Evolutionary conservation across 2,113 vertebrate genomes (phyloP).

Genomic region (Lontra canadensis): DNA sequence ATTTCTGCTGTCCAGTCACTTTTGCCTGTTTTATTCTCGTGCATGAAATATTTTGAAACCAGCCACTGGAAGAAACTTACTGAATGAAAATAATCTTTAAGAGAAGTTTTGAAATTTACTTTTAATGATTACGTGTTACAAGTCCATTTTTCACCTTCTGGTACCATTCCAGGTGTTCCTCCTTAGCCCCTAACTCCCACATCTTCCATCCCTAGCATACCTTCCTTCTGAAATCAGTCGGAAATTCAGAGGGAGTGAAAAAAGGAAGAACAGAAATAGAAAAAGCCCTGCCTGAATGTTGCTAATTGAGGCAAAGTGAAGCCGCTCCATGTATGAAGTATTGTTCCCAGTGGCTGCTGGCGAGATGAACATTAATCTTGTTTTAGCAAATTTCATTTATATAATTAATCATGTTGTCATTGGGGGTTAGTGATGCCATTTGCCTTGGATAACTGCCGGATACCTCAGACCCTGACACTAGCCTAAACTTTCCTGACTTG

Average conservation of each 20-base stretch:
- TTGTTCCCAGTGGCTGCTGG: background rate
- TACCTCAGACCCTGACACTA: background rate
- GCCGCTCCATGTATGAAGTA: background rate
- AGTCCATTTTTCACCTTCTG: background rate
- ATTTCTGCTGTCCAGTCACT: background rate
- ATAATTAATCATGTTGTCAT: conserved; percentile 50
- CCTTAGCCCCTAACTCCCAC: background rate
- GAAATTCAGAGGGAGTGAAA: background rate
- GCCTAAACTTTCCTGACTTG: background rate
- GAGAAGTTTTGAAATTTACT: background rate
- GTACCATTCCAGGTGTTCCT: background rate
- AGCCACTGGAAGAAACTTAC: background rate
- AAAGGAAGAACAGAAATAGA: background rate
- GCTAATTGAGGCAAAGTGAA: background rate
- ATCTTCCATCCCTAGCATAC: background rate
- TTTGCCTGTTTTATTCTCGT: background rate
- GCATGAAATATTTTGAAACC: background rate
- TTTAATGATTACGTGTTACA: background rate
- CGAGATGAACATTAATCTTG: conserved; percentile 57
- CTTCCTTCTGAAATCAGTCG: background rate
- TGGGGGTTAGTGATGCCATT: background rate
- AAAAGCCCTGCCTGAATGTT: background rate
- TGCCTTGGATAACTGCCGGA: background rate
- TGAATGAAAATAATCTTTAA: background rate
- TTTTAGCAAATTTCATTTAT: conserved; percentile 49